A percentile compares a stretch with the other conserved stretches of the same genome.
phyloP scores from a whole-genome alignment of 1,140 invertebrate genomes.

The Lanistes nyassanus region DNA sequence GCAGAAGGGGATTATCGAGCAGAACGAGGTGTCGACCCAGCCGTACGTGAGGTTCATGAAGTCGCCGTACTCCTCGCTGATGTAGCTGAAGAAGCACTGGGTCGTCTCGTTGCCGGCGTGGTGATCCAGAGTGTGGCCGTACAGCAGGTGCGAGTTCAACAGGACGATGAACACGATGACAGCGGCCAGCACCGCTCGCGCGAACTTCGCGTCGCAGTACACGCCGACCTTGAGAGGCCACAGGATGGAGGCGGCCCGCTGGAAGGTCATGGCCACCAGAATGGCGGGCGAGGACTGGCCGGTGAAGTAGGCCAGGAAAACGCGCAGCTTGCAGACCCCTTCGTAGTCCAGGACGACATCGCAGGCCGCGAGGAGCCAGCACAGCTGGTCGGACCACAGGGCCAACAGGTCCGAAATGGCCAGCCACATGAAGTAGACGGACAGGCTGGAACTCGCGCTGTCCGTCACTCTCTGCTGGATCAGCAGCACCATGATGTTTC shows the following conservation, averaged over 20 bases:
- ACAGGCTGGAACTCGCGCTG: not conserved
- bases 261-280: constrained; percentile 3
- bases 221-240: not conserved
- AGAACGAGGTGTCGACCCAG: not conserved
- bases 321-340: not conserved
- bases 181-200: too few relatives aligned
- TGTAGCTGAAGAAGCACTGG: too few relatives aligned
- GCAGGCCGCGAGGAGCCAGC: not conserved
- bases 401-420: not conserved
- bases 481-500: not conserved
- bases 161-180: too few relatives aligned
- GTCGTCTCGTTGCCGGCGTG: too few relatives aligned
- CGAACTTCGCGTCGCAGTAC: not conserved
- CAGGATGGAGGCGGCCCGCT: not conserved
- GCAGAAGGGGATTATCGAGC: not conserved
- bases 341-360: not conserved
- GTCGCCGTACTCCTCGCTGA: not conserved
- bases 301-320: not conserved
- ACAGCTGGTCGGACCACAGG: not conserved
- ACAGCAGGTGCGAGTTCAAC: too few relatives aligned
- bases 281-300: not conserved
- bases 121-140: too few relatives aligned
- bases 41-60: not conserved
- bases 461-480: not conserved
- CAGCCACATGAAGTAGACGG: not conserved